Conservation (phyloP, 2,113 vertebrate genomes). For the Forbesichthys agassizii region DNA sequence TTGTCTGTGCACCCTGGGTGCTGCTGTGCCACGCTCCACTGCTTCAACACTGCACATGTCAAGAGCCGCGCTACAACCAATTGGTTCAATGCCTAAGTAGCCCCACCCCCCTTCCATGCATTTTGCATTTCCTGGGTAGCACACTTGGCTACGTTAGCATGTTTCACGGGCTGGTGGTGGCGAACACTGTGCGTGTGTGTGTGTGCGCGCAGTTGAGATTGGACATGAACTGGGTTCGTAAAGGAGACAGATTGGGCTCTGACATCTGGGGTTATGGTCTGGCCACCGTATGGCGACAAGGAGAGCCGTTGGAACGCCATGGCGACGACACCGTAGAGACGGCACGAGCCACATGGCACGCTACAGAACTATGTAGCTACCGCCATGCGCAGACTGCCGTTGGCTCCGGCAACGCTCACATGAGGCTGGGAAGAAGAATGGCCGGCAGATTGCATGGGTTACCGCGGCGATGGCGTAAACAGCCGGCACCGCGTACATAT, state of each 20-base stretch:
- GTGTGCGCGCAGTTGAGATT: constrained; percentile 40
- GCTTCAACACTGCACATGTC: constrained; percentile 50
- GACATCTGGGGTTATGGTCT: constrained; percentile 65
- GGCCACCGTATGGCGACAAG: constrained; percentile 62
- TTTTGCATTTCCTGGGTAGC: constrained; percentile 44
- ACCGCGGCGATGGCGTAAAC: constrained; percentile 26
- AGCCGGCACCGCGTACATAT: constrained; percentile 52
- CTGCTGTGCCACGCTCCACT: constrained; percentile 46
- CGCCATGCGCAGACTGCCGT: constrained; percentile 28
- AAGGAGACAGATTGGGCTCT: constrained; percentile 60
- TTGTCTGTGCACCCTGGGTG: constrained; percentile 47
- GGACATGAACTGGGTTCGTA: constrained; percentile 43
- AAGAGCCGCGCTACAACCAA: constrained; percentile 60
- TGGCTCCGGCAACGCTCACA: constrained; percentile 46
- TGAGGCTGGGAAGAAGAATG: constrained; percentile 49
- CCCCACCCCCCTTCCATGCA: constrained; percentile 41
- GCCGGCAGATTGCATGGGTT: constrained; percentile 7
- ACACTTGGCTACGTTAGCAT: constrained; percentile 64
- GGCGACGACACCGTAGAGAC: constrained; percentile 52
- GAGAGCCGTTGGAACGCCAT: constrained; percentile 46
- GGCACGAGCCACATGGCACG: constrained; percentile 50
- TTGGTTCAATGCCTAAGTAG: constrained; percentile 64
- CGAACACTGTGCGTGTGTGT: constrained; percentile 20
- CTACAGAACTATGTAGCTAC: constrained; percentile 34
- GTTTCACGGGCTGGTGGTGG: constrained; percentile 57